Evolutionary conservation across 2,888 invertebrate species (phyloP), one percentile per base, ranked within the genome.

Genomic region (Cosmorhoe ocellata): DNA sequence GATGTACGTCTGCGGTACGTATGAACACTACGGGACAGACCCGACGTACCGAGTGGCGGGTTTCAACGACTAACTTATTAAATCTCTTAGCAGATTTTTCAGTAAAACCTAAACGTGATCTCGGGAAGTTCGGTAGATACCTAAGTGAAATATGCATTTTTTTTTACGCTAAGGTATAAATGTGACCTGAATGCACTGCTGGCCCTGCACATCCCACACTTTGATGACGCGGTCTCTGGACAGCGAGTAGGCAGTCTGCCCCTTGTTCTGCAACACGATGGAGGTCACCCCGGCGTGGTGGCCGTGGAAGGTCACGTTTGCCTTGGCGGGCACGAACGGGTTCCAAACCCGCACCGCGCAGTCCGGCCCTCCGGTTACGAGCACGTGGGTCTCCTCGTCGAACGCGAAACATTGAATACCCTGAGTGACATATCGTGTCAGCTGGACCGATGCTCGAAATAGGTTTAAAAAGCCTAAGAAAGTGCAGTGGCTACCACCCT

Each of bases 321-420:
- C 92, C 67, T 93, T 93, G 40, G 85, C 81, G 1, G 94, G 92
- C n/a, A 95, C 93, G 73, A 95, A 95, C 0, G 95, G 93, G 79
- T 95, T 96, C 96, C 96, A 97, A 42, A 96, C 86, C 28, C 96
- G 92, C 18, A 95, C 91, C 42, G 91, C 73, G 63, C 94, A 94
- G 79, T 97, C 96, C 5, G 95, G 93, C 3, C 96, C 94, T 1
- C 96, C 96, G 1, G 93, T 94, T 45, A 91, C 93, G 38, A 94
- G 69, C 36, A 92, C 76, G 61, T 92, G 92, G 12, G 86, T 83
- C 9, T 87, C 91, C 75, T 92, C 93, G 62, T 91, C 91, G 66
- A 93, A 83, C 47, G 88, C 91, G 68, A 94, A 94, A 58, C 93
- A 93, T 59, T 92, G 91, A 26, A 92, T 91, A 12, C 94, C 94